Evolutionary conservation across 1,140 invertebrate genomes (phyloP).

Genomic region (Anastrepha obliqua): DNA sequence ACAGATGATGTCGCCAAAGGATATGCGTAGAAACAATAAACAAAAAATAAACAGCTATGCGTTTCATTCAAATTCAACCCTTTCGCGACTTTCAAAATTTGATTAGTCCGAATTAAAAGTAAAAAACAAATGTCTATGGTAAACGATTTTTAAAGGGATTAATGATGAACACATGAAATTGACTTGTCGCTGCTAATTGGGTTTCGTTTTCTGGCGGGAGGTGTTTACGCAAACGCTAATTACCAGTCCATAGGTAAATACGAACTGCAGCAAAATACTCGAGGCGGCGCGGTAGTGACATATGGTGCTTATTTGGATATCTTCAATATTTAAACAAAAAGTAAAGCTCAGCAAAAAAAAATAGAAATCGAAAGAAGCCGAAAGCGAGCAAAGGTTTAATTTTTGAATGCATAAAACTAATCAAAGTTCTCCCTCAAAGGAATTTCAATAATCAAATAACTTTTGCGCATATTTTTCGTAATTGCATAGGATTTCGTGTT

Average conservation of each 20-base stretch:
- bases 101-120: slow-evolving; percentile 3
- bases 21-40: neutral
- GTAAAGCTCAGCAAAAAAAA: neutral
- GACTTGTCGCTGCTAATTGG: slow-evolving; percentile 29
- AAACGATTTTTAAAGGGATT: neutral
- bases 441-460: slow-evolving; percentile 50
- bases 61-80: neutral
- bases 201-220: neutral
- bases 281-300: neutral
- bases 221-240: slow-evolving; percentile 39
- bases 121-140: neutral
- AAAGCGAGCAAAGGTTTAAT: neutral
- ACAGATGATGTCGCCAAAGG: slow-evolving; percentile 42
- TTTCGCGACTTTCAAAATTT: slow-evolving; percentile 23
- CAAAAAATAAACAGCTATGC: neutral
- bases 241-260: neutral
- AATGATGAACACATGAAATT: slow-evolving; percentile 37
- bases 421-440: slow-evolving; percentile 39
- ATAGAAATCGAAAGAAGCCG: neutral
- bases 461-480: slow-evolving; percentile 44
- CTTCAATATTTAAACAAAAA: slow-evolving; percentile 1
- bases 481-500: slow-evolving; percentile 25
- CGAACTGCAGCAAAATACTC: neutral
- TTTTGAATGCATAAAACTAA: slow-evolving; percentile 39
- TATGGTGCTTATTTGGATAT: neutral